Evolutionary conservation across 2,113 vertebrate species (phyloP).

Genomic region (Albula glossodonta): DNA sequence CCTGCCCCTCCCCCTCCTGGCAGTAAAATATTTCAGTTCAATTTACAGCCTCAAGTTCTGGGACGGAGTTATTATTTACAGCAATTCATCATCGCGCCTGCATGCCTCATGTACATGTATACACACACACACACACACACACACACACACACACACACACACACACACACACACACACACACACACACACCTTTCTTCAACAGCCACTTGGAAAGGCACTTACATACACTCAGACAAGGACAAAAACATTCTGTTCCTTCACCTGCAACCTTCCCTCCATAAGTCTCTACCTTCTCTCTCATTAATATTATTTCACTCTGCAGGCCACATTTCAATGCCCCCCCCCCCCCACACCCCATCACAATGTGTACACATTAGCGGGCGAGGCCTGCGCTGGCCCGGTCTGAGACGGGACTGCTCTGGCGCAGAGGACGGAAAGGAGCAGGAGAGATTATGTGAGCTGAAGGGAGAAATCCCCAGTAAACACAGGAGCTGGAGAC

Average conservation of each 20-base stretch:
- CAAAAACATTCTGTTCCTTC: not conserved
- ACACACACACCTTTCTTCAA: slow-evolving; percentile 16
- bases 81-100: not conserved
- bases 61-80: not conserved
- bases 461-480: not conserved
- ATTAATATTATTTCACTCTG: not conserved
- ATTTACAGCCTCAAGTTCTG: not conserved
- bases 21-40: not conserved
- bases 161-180: slow-evolving; percentile 17
- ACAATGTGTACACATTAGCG: not conserved
- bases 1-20: not conserved
- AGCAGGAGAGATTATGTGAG: not conserved
- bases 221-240: not conserved
- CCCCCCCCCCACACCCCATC: not conserved
- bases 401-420: too few relatives aligned
- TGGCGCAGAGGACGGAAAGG: not conserved
- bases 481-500: not conserved
- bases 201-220: not conserved
- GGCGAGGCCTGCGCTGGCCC: too few relatives aligned
- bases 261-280: not conserved
- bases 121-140: slow-evolving; percentile 4
- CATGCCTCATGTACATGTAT: not conserved
- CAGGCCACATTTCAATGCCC: not conserved
- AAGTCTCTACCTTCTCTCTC: not conserved
- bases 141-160: slow-evolving; percentile 10